Evolutionary conservation across 2,888 invertebrate species (phyloP), one percentile per base, ranked within the genome.

Genomic region (Hecatera dysodea): DNA sequence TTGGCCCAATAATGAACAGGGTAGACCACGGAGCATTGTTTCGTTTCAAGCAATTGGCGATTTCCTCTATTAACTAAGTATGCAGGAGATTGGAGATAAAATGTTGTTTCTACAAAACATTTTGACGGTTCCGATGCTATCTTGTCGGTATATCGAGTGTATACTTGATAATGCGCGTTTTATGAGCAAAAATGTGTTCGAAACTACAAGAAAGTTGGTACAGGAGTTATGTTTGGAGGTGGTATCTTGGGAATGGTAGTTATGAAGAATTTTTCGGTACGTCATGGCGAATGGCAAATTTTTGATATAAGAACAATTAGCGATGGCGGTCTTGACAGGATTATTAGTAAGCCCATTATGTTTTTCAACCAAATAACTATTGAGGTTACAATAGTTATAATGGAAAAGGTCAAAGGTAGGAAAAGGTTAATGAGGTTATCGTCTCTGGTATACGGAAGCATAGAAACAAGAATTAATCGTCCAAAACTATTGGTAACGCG

Each of bases 61-160:
- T 94, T 95, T 95, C 95, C 95, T 94, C 91, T 91, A 92, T 92
- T 92, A 91, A 90, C 87, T 88, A 90, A 90, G 90, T 90, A 90
- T 89, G 89, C 90, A 87, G 80, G 85, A 90, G 94, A 94, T 94
- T 83, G 67, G 50, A 90, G 94, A 95, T 94, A 93, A 89, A 88
- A 85, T 72, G 71, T 82, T 89, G 89, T 90, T 90, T 86, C 83
- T 89, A 92, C 94, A 92, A 93, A 94, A 94, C 92, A 94, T 93
- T 94, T 92, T 94, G 94, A 93, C 91, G 91, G 89, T 85, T 64
- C 70, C 75, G 89, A 90, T 90, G 56, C 24, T 85, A 90, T 89
- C 89, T 62, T 19, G 57, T 29, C 44, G 53, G 68, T 74, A 80
- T 70, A 83, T 82, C 65, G 75, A 80, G 84, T 85, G 74, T 83